Evolutionary conservation across 2,888 invertebrate species (phyloP).

Genomic region (Xanthostigma xanthostigma): DNA sequence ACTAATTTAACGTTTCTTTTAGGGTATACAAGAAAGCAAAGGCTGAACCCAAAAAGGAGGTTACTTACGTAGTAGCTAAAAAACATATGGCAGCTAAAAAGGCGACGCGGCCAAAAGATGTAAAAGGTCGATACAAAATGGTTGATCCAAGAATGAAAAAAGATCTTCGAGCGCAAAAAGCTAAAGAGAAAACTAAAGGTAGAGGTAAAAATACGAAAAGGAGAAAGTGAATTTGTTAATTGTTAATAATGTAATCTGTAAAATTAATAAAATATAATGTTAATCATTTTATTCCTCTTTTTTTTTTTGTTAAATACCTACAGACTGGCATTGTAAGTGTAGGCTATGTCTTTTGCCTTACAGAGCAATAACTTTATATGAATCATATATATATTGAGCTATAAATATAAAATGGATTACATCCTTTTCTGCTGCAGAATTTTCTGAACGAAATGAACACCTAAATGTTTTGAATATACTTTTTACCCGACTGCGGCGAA

Average conservation of each 20-base stretch:
- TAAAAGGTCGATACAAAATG: slow-evolving; percentile 85
- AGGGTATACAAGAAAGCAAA: slow-evolving; percentile 85
- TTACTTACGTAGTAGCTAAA: slow-evolving; percentile 88
- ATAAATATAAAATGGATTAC: no score
- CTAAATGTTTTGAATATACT: no score
- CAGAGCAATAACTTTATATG: no score
- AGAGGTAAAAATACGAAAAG: slow-evolving; percentile 22
- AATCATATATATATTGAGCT: no score
- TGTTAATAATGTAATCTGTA: background rate
- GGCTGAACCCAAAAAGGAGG: slow-evolving; percentile 71
- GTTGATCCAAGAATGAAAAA: slow-evolving; percentile 96
- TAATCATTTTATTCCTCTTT: background rate
- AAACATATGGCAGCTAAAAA: slow-evolving; percentile 67
- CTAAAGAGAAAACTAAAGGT: slow-evolving; percentile 38
- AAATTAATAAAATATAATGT: background rate
- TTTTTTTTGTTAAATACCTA: background rate
- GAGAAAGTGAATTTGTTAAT: background rate
- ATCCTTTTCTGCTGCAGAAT: no score
- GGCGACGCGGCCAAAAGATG: slow-evolving; percentile 65
- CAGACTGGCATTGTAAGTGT: no score
- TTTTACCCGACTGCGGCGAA: no score
- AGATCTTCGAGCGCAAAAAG: slow-evolving; percentile 58
- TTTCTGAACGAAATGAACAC: no score
- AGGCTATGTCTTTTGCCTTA: no score
- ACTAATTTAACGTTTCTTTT: slow-evolving; percentile 17